Conservation (phyloP, 2,888 invertebrate genomes). For the Hybos culiciformis region DNA sequence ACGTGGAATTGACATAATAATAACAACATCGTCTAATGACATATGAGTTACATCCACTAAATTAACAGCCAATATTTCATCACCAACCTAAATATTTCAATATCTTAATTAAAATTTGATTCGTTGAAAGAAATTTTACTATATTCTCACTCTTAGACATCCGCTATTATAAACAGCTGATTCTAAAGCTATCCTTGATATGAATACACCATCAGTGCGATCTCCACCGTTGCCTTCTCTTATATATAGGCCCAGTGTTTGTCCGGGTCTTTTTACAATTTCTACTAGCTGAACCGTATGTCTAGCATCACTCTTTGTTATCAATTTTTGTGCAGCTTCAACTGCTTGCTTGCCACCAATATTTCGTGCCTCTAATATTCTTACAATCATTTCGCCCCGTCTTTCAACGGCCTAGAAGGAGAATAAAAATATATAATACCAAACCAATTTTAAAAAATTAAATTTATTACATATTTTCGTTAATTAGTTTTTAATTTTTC, state of each 20-base stretch:
- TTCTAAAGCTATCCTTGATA: slow-evolving; percentile 86
- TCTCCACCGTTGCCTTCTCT: slow-evolving; percentile 98
- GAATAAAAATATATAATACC: not conserved
- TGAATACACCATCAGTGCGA: slow-evolving; percentile 92
- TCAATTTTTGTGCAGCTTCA: slow-evolving; percentile 77
- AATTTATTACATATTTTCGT: not conserved
- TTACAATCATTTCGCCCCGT: slow-evolving; percentile 89
- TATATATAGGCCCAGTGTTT: slow-evolving; percentile 94
- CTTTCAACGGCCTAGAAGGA: slow-evolving; percentile 63
- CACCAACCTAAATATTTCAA: slow-evolving; percentile 56
- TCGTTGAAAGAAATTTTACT: not conserved
- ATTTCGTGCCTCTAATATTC: slow-evolving; percentile 75
- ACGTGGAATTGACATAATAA: slow-evolving; percentile 97
- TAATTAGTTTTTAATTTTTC: not conserved
- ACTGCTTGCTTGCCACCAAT: slow-evolving; percentile 76
- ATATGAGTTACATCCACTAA: slow-evolving; percentile 94
- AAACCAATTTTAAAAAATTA: too few relatives aligned
- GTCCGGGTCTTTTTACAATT: slow-evolving; percentile 97
- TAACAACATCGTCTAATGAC: slow-evolving; percentile 98
- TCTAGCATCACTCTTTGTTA: slow-evolving; percentile 44
- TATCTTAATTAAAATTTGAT: not conserved
- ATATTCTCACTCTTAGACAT: slow-evolving; percentile 59
- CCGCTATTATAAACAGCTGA: slow-evolving; percentile 96
- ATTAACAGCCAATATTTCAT: slow-evolving; percentile 97
- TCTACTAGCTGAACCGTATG: slow-evolving; percentile 84